Conservation (phyloP, 92 coral and sea anemone genomes). For the Parazoanthus atlanticus region DNA sequence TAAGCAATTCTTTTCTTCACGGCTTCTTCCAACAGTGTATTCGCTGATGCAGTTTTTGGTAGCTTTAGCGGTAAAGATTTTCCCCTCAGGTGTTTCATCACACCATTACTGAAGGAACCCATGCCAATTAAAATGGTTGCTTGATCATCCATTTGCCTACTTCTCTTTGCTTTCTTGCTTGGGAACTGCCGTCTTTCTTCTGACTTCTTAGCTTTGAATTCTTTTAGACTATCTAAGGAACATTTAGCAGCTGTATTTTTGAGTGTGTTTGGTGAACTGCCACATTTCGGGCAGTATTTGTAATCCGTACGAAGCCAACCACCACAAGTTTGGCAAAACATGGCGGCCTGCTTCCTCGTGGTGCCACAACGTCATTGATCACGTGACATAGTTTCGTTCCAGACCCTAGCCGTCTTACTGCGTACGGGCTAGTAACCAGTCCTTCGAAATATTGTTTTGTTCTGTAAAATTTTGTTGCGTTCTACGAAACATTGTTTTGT, state of each 20-base stretch:
- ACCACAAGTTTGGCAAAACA: not conserved
- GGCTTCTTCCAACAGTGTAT: not conserved
- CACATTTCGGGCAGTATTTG: slow-evolving; percentile 4
- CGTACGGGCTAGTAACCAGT: no score
- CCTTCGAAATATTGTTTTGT: no score
- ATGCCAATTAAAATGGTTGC: not conserved
- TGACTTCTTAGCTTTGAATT: no score
- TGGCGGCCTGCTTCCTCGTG: not conserved
- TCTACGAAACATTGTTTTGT: no score
- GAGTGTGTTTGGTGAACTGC: not conserved
- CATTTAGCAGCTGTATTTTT: not conserved
- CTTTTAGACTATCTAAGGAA: not conserved
- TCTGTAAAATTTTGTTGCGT: no score
- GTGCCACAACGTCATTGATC: no score
- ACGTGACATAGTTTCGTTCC: no score
- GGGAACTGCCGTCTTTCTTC: no score
- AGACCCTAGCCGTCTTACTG: no score
- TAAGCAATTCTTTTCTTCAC: not conserved
- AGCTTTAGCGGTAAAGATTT: not conserved
- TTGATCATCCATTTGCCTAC: no score
- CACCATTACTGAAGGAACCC: not conserved
- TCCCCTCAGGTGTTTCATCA: not conserved
- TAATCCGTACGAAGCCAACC: not conserved
- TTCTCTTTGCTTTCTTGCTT: no score
- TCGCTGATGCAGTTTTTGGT: not conserved